A percentile compares a stretch with the other conserved stretches of the same genome.
phyloP scores from a whole-genome alignment of 2,113 vertebrate genomes.

The Pedetes capensis region DNA sequence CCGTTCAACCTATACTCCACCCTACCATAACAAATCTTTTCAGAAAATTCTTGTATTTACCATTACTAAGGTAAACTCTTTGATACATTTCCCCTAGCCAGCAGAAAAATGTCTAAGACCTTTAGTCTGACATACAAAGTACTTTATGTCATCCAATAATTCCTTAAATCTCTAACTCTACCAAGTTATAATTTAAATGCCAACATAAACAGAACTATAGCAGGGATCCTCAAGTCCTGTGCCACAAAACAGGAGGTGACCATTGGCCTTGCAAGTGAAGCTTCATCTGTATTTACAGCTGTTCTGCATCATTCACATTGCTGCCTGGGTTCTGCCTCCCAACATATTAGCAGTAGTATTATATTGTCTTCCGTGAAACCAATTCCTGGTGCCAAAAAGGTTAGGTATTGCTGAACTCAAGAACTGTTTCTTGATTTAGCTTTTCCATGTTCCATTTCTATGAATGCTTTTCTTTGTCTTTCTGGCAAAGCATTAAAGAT shows the following conservation, averaged over 20 bases:
- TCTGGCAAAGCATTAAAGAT: neutral
- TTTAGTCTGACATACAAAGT: too few relatives aligned
- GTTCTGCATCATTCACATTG: too few relatives aligned
- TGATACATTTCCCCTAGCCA: neutral
- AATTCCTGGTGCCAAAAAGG: too few relatives aligned
- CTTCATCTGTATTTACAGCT: too few relatives aligned
- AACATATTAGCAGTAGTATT: too few relatives aligned
- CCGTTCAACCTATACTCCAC: neutral
- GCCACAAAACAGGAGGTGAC: too few relatives aligned
- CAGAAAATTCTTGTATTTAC: neutral
- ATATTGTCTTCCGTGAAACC: too few relatives aligned
- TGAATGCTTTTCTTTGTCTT: neutral
- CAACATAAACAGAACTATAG: neutral
- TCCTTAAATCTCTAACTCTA: neutral
- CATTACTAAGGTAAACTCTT: neutral
- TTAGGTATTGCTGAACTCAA: too few relatives aligned
- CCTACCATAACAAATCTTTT: neutral
- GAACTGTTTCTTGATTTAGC: rapidly evolving
- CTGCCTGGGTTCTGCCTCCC: too few relatives aligned
- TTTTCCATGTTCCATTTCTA: neutral
- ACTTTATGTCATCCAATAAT: too few relatives aligned
- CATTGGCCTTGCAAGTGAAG: too few relatives aligned
- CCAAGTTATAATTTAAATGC: neutral
- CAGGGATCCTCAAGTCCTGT: too few relatives aligned
- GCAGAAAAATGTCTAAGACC: neutral